phyloP scores from a whole-genome alignment of 1,140 invertebrate genomes.

The Drosophila arawakana region DNA sequence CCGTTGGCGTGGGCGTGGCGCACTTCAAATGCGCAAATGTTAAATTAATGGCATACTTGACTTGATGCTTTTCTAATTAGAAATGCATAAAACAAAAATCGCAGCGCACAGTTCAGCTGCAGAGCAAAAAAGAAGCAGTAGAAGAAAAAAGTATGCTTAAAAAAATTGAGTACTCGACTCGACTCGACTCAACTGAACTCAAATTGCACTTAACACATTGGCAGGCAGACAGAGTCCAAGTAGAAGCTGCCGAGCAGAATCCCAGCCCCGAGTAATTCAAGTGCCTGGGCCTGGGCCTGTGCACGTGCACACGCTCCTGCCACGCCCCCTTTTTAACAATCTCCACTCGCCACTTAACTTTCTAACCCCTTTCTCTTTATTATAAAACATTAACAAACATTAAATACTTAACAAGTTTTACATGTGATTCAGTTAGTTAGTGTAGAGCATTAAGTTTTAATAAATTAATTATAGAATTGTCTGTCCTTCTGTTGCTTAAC shows the following conservation, averaged over 20 bases:
- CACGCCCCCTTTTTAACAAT: background rate
- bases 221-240: slow-evolving; percentile 19
- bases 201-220: slow-evolving; percentile 57
- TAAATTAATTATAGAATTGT: slow-evolving; percentile 27
- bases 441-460: background rate
- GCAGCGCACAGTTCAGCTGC: slow-evolving; percentile 46
- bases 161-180: slow-evolving; percentile 44
- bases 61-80: slow-evolving; percentile 69
- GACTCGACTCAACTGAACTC: slow-evolving; percentile 27
- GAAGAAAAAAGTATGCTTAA: slow-evolving; percentile 42
- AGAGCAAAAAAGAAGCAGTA: too few species aligned
- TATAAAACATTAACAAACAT: slow-evolving; percentile 13
- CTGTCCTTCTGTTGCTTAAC: background rate
- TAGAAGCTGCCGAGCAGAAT: slow-evolving; percentile 2
- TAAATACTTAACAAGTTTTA: slow-evolving; percentile 30
- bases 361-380: slow-evolving; percentile 16
- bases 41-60: slow-evolving; percentile 74
- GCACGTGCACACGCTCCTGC: slow-evolving; percentile 47
- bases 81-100: slow-evolving; percentile 70
- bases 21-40: slow-evolving; percentile 73
- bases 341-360: background rate
- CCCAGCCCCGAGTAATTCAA: slow-evolving; percentile 40
- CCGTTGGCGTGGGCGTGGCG: slow-evolving; percentile 42
- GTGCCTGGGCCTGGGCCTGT: slow-evolving; percentile 24
- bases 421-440: slow-evolving; percentile 4